Conservation (phyloP, 2,113 vertebrate genomes). For the Apodemus speciosus region DNA sequence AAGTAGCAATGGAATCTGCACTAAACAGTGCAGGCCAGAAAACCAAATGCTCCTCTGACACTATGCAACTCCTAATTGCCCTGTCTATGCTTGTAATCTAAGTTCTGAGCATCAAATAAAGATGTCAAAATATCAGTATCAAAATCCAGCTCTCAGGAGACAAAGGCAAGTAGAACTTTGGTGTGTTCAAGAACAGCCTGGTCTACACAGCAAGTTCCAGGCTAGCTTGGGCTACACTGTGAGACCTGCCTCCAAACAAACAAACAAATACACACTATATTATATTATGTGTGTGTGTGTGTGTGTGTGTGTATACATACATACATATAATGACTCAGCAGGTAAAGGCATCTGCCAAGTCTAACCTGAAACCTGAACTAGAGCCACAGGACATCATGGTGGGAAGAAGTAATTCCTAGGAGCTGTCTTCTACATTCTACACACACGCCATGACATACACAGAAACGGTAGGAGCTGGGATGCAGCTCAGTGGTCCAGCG, state of each 20-base stretch:
- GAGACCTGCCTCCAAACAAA: background rate
- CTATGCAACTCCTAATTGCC: background rate
- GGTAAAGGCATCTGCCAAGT: background rate
- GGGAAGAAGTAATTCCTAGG: background rate
- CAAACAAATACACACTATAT: background rate
- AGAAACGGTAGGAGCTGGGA: background rate
- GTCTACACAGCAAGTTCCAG: background rate
- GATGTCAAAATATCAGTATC: background rate
- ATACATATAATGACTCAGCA: background rate
- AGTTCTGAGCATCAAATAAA: background rate
- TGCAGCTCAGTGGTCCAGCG: background rate
- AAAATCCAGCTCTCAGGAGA: background rate
- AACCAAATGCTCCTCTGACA: background rate
- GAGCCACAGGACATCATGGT: background rate
- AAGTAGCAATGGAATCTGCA: conserved; percentile 3
- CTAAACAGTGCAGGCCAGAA: background rate
- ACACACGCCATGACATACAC: background rate
- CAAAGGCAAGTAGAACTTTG: background rate
- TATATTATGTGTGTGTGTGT: no score
- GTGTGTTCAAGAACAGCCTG: background rate
- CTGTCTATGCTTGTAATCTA: background rate
- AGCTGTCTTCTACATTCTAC: background rate
- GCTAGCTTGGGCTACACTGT: background rate
- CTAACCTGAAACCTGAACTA: background rate
- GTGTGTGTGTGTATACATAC: no score